Conservation (phyloP, 2,888 invertebrate species). For the Liodrosophila aerea region DNA sequence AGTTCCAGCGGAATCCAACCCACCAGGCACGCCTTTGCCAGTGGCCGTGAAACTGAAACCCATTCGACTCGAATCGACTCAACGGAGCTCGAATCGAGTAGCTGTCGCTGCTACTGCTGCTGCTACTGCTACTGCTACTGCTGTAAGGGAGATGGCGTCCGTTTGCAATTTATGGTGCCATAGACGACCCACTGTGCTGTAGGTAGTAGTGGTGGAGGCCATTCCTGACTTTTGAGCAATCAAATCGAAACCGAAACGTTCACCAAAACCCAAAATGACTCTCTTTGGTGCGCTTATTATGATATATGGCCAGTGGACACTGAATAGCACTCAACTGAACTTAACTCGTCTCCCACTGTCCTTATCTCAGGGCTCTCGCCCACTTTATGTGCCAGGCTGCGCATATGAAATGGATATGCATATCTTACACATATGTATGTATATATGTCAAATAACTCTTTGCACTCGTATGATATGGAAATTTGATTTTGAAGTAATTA, state of each 20-base stretch:
- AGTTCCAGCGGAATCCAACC: slow-evolving; percentile 16
- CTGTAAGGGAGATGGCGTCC: slow-evolving; percentile 46
- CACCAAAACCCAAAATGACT: slow-evolving; percentile 61
- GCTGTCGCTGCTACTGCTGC: not conserved
- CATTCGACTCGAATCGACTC: slow-evolving; percentile 37
- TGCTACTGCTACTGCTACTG: not conserved
- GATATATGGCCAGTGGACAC: slow-evolving; percentile 58
- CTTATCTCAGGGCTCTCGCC: not conserved
- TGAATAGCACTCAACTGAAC: slow-evolving; percentile 24
- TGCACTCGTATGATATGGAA: slow-evolving; percentile 48
- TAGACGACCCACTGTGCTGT: slow-evolving; percentile 41
- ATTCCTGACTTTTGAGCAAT: slow-evolving; percentile 54
- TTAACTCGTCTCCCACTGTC: slow-evolving; percentile 5
- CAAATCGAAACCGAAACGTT: slow-evolving; percentile 61
- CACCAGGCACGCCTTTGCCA: slow-evolving; percentile 38
- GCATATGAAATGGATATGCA: slow-evolving; percentile 24
- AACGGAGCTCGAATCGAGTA: slow-evolving; percentile 7
- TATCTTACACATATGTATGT: slow-evolving; percentile 8
- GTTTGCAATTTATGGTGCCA: slow-evolving; percentile 74
- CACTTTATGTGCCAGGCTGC: slow-evolving; percentile 4
- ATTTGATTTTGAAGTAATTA: slow-evolving; percentile 57
- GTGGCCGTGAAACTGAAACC: slow-evolving; percentile 63
- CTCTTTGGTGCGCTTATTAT: slow-evolving; percentile 75
- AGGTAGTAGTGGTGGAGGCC: not conserved
- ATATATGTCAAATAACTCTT: slow-evolving; percentile 11